Evolutionary conservation across 2,888 invertebrate species (phyloP), one percentile per base, ranked within the genome.

Genomic region (Brachyptera putata): DNA sequence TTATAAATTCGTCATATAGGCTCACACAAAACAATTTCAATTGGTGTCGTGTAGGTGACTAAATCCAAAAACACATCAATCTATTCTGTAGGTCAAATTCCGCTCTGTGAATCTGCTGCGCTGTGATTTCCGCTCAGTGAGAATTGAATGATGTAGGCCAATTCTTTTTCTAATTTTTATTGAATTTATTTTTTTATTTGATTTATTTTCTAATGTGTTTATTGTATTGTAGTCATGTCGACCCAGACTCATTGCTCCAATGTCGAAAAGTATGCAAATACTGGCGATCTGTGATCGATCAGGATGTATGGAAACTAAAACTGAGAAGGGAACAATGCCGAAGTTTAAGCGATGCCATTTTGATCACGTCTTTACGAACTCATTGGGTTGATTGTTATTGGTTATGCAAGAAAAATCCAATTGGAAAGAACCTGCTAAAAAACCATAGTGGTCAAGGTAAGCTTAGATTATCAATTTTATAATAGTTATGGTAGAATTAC

Each of bases 211-310:
- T n/a, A n/a, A n/a, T n/a, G n/a, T n/a, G n/a, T n/a, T n/a, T n/a
- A n/a, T n/a, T n/a, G n/a, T n/a, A n/a, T n/a, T n/a, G n/a, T n/a
- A 71, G 71, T 57, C 72, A 70, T 60, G 65, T 76, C 1, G 75
- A 77, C 61, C 66, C 72, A 2, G 68, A 72, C 55, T 69, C 76
- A 16, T 65, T 81, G 1, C 61, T 76, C 9, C 72, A 69, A n/a
- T 75, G 75, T 64, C 74, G 76, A 56, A 64, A 75, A 36, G 81
- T 81, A 1, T 81, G 81, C 65, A 76, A 75, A 66, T 71, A 71
- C 39, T 82, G 82, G 82, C 73, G 74, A 58, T 68, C 70, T 22
- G 64, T 80, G 22, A 74, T 80, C 22, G 74, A 75, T 65, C 73
- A 63, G 34, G 71, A 74, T 11, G 70, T 76, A 3, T 77, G 76